These are phyloP conservation scores for Kuschelorhynchus macadamiae DNA, from an alignment of 2,888 invertebrate species.

Conservation along the genomic window DNA sequence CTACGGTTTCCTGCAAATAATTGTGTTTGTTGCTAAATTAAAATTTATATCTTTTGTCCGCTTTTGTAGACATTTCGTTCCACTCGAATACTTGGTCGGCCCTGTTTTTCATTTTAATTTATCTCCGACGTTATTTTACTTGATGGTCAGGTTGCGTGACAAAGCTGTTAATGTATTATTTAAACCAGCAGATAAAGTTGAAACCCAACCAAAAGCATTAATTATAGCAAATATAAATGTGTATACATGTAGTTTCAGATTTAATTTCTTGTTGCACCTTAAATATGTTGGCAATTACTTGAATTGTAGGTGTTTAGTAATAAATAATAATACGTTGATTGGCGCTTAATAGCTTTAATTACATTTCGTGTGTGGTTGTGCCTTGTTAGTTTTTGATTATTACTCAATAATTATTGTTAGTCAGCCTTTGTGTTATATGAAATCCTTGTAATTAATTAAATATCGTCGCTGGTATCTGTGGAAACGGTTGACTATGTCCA, in stretches of 20 bases:
- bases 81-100: not conserved
- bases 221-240: slow-evolving; percentile 27
- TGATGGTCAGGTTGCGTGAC: slow-evolving; percentile 38
- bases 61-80: not conserved
- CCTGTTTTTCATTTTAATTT: slow-evolving; percentile 5
- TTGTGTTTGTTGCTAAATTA: no score
- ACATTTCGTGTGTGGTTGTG: slow-evolving; percentile 6
- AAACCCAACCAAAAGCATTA: slow-evolving; percentile 27
- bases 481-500: no score
- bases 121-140: slow-evolving; percentile 3
- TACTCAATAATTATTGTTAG: not conserved
- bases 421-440: no score
- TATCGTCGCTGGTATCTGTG: no score
- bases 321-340: slow-evolving; percentile 18
- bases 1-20: no score
- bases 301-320: slow-evolving; percentile 11
- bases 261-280: slow-evolving; percentile 38
- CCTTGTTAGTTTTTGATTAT: not conserved
- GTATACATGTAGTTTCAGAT: slow-evolving; percentile 20
- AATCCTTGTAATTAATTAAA: no score
- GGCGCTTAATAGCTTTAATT: slow-evolving; percentile 1
- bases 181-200: slow-evolving; percentile 29
- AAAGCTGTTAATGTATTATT: slow-evolving; percentile 38
- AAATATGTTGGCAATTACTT: slow-evolving; percentile 22
- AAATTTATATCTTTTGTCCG: not conserved